phyloP scores from a whole-genome alignment of 2,888 invertebrate genomes.

The Chironomus tentans region DNA sequence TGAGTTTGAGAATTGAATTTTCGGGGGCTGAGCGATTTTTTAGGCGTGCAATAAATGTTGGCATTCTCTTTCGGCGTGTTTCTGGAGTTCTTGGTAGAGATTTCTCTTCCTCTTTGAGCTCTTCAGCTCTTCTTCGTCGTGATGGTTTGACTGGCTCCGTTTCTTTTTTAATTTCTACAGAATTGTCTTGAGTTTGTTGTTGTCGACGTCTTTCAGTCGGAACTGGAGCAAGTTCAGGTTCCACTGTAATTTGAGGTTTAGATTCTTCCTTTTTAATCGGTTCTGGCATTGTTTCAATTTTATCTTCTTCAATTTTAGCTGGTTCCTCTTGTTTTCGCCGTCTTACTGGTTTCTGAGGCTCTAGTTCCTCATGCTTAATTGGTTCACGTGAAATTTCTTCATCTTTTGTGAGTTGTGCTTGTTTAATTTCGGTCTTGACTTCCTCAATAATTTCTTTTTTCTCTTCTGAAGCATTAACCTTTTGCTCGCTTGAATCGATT shows the following conservation, averaged over 20 bases:
- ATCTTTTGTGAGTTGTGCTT: background rate
- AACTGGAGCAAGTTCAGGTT: background rate
- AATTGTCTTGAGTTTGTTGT: background rate
- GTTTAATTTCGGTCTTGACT: no score
- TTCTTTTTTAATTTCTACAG: conserved; percentile 27
- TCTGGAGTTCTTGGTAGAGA: conserved; percentile 7
- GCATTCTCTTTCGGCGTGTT: conserved; percentile 47
- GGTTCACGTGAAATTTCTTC: background rate
- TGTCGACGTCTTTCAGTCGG: background rate
- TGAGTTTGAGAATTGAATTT: conserved; percentile 63
- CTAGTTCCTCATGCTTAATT: background rate
- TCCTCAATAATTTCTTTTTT: background rate
- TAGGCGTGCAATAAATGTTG: conserved; percentile 65
- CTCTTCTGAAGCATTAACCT: background rate
- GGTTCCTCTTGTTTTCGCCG: conserved; percentile 27
- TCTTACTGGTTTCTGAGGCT: conserved; percentile 29
- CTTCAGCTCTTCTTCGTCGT: background rate
- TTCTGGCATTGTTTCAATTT: conserved; percentile 26
- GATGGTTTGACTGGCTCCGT: background rate
- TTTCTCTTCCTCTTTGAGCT: conserved; percentile 1
- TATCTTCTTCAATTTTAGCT: conserved; percentile 29
- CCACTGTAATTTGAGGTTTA: conserved; percentile 27
- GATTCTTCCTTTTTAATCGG: background rate
- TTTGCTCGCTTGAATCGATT: background rate
- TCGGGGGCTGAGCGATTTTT: conserved; percentile 67